Evolutionary conservation across 2,113 vertebrate species (phyloP).

Genomic region (Pelodiscus sinensis): DNA sequence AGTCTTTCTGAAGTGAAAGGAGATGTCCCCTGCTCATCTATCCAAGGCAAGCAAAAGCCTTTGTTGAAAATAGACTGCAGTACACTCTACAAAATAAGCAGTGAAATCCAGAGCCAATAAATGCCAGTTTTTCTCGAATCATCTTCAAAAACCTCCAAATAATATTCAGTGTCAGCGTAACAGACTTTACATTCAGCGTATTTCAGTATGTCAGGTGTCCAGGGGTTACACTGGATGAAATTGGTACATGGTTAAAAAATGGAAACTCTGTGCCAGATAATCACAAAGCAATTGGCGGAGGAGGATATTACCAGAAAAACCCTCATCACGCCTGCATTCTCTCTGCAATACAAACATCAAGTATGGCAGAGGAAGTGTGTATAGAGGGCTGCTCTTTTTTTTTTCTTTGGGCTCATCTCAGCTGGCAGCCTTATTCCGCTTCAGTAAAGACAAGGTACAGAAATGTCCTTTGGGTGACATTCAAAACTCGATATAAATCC

Average conservation of each 20-base stretch:
- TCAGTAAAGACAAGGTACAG: conserved; percentile 96
- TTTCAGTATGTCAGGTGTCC: conserved; percentile 23
- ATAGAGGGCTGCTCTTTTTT: neutral
- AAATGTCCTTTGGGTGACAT: conserved; percentile 99
- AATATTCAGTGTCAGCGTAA: conserved; percentile 11
- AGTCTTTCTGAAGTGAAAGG: conserved; percentile 72
- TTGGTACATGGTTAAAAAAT: neutral
- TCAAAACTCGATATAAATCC: conserved; percentile 99
- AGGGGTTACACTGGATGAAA: conserved; percentile 28
- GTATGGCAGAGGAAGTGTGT: conserved; percentile 68
- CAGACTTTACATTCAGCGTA: conserved; percentile 1
- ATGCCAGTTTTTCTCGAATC: neutral
- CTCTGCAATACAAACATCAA: conserved; percentile 68
- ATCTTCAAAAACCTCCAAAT: conserved; percentile 12
- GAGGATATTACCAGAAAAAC: conserved; percentile 12
- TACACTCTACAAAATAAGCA: conserved; percentile 25
- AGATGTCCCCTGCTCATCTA: conserved; percentile 59
- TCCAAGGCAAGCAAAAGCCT: conserved; percentile 66
- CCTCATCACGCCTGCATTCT: conserved; percentile 48
- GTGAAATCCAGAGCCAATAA: conserved; percentile 25
- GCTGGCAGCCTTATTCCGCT: conserved; percentile 90
- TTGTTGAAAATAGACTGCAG: conserved; percentile 70
- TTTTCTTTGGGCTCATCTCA: conserved; percentile 80
- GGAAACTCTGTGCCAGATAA: conserved; percentile 41
- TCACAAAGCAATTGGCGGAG: conserved; percentile 57